phyloP scores from a whole-genome alignment of 2,888 invertebrate species.

The Unio pictorum region DNA sequence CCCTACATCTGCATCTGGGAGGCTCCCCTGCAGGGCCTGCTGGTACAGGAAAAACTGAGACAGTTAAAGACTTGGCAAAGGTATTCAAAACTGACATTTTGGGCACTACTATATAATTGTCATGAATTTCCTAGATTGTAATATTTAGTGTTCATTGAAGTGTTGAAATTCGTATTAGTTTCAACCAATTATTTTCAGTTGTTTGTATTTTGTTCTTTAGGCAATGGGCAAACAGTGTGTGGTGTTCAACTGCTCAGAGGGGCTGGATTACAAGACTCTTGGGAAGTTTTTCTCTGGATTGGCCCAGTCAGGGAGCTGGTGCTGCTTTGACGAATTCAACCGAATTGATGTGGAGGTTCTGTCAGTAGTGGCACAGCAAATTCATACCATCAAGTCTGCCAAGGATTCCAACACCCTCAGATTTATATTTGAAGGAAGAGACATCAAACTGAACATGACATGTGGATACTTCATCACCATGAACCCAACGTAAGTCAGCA shows the following conservation, averaged over 20 bases:
- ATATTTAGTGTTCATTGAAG: background rate
- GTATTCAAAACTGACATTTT: slow-evolving; percentile 29
- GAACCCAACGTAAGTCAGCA: slow-evolving; percentile 66
- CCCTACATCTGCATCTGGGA: slow-evolving; percentile 69
- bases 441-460: slow-evolving; percentile 68
- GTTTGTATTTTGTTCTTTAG: slow-evolving; percentile 38
- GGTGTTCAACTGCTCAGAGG: slow-evolving; percentile 72
- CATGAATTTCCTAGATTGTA: background rate
- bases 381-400: slow-evolving; percentile 70
- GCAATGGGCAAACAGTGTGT: slow-evolving; percentile 71
- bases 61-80: slow-evolving; percentile 71
- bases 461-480: slow-evolving; percentile 72
- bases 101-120: background rate
- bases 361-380: slow-evolving; percentile 71
- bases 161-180: background rate
- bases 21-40: slow-evolving; percentile 71
- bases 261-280: slow-evolving; percentile 70
- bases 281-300: slow-evolving; percentile 71
- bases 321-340: slow-evolving; percentile 72
- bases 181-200: background rate
- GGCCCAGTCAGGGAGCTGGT: slow-evolving; percentile 71
- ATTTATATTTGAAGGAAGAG: slow-evolving; percentile 70
- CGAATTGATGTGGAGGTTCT: slow-evolving; percentile 71
- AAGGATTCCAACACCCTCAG: slow-evolving; percentile 66
- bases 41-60: slow-evolving; percentile 71